Percentiles rank a stretch among this genome's conserved stretches.
Evolutionary conservation across 2,888 invertebrate genomes (phyloP).

Genomic region (Achlya flavicornis): DNA sequence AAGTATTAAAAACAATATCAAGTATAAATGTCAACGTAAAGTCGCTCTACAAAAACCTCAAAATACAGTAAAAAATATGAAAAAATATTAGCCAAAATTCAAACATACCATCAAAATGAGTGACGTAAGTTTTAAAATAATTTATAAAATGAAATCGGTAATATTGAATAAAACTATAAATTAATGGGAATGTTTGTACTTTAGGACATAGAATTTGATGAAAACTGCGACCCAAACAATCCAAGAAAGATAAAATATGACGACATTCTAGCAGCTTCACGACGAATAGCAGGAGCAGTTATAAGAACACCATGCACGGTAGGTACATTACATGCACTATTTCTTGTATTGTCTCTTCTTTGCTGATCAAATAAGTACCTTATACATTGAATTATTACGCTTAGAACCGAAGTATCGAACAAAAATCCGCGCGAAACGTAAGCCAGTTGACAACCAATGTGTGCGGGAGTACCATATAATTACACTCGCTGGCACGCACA

Average conservation of each 20-base stretch:
- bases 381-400: too few relatives aligned
- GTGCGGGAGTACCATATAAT: too few relatives aligned
- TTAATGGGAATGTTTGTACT: slow-evolving; percentile 14
- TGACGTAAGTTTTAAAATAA: slow-evolving; percentile 19
- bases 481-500: too few relatives aligned
- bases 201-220: slow-evolving; percentile 67
- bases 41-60: not conserved
- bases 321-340: slow-evolving; percentile 15
- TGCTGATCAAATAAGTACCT: too few relatives aligned
- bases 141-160: not conserved
- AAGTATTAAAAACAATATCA: not conserved
- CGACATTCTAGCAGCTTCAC: slow-evolving; percentile 87
- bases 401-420: too few relatives aligned
- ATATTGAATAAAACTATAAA: not conserved
- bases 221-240: slow-evolving; percentile 71
- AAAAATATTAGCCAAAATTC: not conserved
- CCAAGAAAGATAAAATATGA: slow-evolving; percentile 83
- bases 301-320: slow-evolving; percentile 85
- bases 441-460: too few relatives aligned
- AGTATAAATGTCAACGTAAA: not conserved
- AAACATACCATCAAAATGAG: slow-evolving; percentile 22
- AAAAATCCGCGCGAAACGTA: too few relatives aligned
- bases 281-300: slow-evolving; percentile 85
- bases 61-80: slow-evolving; percentile 11
- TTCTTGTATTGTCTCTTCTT: too few relatives aligned